phyloP scores from a whole-genome alignment of 2,113 vertebrate species.

The Micromys minutus region DNA sequence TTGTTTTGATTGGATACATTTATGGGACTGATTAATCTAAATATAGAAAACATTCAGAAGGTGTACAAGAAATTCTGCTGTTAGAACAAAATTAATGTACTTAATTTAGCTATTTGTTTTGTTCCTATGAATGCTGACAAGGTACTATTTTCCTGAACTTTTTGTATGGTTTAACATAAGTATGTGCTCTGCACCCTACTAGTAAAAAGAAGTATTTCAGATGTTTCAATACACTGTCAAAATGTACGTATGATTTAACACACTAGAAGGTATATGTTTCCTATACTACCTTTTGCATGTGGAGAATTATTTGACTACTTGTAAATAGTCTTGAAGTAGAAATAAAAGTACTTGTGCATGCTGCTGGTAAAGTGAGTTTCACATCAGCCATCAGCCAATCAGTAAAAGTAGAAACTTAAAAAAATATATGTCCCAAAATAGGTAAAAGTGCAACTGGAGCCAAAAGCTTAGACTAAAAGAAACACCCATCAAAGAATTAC shows the following conservation, averaged over 20 bases:
- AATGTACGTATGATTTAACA: neutral
- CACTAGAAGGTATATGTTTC: neutral
- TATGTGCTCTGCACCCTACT: neutral
- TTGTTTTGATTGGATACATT: neutral
- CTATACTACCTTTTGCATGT: neutral
- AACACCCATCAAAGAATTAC: neutral
- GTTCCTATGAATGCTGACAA: neutral
- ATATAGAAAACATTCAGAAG: neutral
- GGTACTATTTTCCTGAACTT: neutral
- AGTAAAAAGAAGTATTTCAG: neutral
- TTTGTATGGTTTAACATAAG: conserved; percentile 34
- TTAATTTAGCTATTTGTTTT: conserved; percentile 49
- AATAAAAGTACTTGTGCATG: neutral
- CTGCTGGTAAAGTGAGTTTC: neutral
- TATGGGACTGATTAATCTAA: conserved; percentile 18
- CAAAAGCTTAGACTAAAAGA: neutral
- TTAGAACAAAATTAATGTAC: neutral
- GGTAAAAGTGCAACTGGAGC: neutral
- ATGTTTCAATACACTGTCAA: neutral
- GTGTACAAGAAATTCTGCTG: conserved; percentile 22
- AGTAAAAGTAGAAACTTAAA: neutral
- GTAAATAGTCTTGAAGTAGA: neutral
- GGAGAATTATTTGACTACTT: neutral
- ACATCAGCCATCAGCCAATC: neutral
- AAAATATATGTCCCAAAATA: neutral